These are phyloP conservation scores for Minunthozetes semirufus DNA, from an alignment of 2,888 invertebrate species.

Conservation along the genomic window DNA sequence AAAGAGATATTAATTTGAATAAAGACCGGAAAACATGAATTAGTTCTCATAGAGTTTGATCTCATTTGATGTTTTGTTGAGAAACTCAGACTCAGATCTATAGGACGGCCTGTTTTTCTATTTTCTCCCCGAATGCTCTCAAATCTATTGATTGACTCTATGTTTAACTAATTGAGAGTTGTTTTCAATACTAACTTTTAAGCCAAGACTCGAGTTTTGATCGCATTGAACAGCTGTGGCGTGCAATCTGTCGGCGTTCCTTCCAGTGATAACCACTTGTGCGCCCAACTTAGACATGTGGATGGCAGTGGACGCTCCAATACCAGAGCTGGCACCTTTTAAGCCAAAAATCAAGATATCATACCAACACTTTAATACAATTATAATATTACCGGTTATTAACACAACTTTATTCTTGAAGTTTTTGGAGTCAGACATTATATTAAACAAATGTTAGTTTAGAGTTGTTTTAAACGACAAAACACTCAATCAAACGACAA, in stretches of 20 bases:
- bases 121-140: neutral
- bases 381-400: neutral
- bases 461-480: no score
- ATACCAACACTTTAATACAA: neutral
- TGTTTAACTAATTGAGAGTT: neutral
- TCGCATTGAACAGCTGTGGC: neutral
- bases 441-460: neutral
- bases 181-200: neutral
- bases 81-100: neutral
- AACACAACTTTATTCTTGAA: neutral
- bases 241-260: slow-evolving; percentile 22
- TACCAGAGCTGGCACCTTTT: slow-evolving; percentile 30
- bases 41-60: neutral
- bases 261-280: slow-evolving; percentile 21
- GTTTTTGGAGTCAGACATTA: no score
- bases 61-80: neutral
- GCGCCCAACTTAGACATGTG: slow-evolving; percentile 4
- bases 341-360: neutral
- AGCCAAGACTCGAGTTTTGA: neutral
- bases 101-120: neutral
- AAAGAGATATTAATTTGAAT: slow-evolving; percentile 10
- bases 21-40: slow-evolving; percentile 24
- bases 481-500: no score
- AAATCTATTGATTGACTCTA: neutral
- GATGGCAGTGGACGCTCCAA: slow-evolving; percentile 17